Evolutionary conservation across 2,888 invertebrate species (phyloP), one percentile per base, ranked within the genome.

Genomic region (Eurois occulta): DNA sequence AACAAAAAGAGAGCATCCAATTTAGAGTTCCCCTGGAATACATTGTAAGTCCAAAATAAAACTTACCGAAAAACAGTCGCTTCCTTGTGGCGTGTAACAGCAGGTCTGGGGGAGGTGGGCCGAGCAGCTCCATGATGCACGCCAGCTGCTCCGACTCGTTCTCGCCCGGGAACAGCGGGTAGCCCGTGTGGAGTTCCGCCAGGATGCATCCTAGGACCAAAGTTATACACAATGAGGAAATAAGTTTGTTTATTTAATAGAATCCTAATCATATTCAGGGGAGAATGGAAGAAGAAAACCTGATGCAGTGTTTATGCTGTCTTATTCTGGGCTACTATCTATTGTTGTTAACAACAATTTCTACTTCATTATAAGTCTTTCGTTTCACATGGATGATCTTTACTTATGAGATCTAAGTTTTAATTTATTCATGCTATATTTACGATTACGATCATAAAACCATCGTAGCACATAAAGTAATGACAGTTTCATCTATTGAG

Each of bases 111-210:
- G 99, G 99, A 5, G 99, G 99, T 86, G 98, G 97, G 38, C 99
- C 99, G 84, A 99, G 97, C 75, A 99, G 98, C 96, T 99, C 99
- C 99, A 99, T 99, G 91, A 99, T 98, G 96, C 99, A 99, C 76
- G 99, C 99, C 86, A 99, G 97, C 95, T 99, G 99, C 93, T 99
- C 99, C 81, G 99, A 98, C 96, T 99, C 99, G 93, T 99, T 99
- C 97, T 99, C 99, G 1, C 99, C 99, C 43, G 99, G 99, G 95
- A 99, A 99, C 80, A 99, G 97, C 0, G 99, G 99, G 93, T 99
- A 99, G 65, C 99, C 99, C 13, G 99, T 99, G 94, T 99, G 99
- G 72, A 99, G 97, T 97, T 99, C 99, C 68, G 99, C 99, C 88
- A 99, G 97, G 93, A 99, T 99, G 94, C 99, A 99, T 62, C 99